A percentile compares a stretch with the other conserved stretches of the same genome.
These are phyloP conservation scores for Lithodes maja DNA, from an alignment of 2,888 invertebrate genomes.

Conservation along the genomic window DNA sequence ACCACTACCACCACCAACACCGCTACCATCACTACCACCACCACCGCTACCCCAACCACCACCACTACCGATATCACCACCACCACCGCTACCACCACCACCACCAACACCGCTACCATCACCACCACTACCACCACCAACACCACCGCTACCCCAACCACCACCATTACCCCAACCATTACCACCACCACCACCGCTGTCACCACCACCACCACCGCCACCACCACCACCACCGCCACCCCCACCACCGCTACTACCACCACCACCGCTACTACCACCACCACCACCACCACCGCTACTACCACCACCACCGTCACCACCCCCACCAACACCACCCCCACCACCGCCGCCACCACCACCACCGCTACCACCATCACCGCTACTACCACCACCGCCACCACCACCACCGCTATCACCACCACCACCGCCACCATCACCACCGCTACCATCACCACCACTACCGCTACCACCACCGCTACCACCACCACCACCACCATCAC, in stretches of 20 bases:
- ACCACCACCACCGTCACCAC: not conserved
- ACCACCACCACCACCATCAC: not conserved
- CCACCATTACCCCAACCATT: no score
- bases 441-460: not conserved
- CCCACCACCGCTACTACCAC: no score
- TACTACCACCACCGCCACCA: not conserved
- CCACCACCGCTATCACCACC: not conserved
- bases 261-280: not conserved
- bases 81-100: no score
- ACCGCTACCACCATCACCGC: not conserved
- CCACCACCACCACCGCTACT: not conserved
- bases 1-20: no score
- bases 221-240: not conserved
- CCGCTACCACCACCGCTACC: not conserved
- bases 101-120: no score
- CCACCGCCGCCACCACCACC: no score
- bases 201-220: not conserved
- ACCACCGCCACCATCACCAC: not conserved
- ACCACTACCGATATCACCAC: no score
- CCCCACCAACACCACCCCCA: no score
- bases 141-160: no score
- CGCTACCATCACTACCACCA: no score
- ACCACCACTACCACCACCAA: no score
- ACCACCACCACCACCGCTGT: not conserved
- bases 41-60: no score